phyloP scores from a whole-genome alignment of 64 coral and sea anemone species.

The Dendronephthya gigantea region DNA sequence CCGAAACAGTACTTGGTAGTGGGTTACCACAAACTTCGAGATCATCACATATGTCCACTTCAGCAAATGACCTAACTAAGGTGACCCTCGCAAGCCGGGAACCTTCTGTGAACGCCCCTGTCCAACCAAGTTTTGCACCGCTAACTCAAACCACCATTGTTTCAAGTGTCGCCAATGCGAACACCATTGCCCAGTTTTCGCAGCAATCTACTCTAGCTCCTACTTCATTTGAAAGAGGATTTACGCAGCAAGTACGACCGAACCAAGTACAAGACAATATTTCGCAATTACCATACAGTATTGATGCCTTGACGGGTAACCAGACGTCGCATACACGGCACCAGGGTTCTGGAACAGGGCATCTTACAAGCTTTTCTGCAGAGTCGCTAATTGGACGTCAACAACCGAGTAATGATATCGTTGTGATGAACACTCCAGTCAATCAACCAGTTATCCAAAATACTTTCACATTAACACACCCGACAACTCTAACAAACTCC shows the following conservation, averaged over 20 bases:
- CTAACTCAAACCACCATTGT: not conserved
- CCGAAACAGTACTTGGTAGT: not conserved
- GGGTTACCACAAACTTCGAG: not conserved
- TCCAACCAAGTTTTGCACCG: not conserved
- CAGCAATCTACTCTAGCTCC: not conserved
- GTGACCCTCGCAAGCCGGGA: not conserved
- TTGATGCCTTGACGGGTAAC: slow-evolving; percentile 2
- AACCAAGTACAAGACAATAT: slow-evolving; percentile 2
- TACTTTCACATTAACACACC: not conserved
- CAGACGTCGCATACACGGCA: not conserved
- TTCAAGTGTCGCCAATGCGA: not conserved
- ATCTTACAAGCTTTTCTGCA: not conserved
- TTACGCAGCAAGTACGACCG: not conserved
- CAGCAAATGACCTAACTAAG: not conserved
- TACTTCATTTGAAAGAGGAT: slow-evolving; percentile 4
- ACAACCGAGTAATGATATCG: not conserved
- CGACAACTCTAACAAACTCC: not conserved
- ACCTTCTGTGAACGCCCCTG: not conserved
- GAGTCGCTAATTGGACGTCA: not conserved
- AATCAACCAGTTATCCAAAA: slow-evolving; percentile 10
- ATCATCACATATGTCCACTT: not conserved
- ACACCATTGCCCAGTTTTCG: not conserved
- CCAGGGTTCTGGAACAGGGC: not conserved
- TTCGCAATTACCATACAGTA: slow-evolving; percentile 11
- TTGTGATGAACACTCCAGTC: not conserved